Base-by-base conservation (phyloP, 37 sponge, comb jelly and placozoan species). In the Crambe crambe region DNA sequence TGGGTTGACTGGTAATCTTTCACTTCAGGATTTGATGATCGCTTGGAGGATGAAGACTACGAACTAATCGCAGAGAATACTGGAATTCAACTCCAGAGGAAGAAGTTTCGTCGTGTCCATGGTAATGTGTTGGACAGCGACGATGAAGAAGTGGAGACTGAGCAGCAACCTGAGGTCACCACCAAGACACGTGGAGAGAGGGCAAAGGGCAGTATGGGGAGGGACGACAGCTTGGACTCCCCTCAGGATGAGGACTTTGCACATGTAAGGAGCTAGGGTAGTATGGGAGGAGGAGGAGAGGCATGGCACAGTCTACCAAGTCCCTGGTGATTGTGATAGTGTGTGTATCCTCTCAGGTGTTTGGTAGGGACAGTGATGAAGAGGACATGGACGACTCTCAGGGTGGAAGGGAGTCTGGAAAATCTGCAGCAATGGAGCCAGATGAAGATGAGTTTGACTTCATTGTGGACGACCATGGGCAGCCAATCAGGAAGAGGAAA, bases 401-500 rank as follows among this genome's bases (percentile, higher is more conserved):
- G 38, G 63, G 56, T 5, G 51, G 73, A 26, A 44, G 74, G 20
- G 36, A 41, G 3, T n/a, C 57, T 12, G 23, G 23, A 22, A 41
- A 36, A 35, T 23, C 36, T 57, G 34, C 37, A 12, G 38, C 9
- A 21, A 38, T 1, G n/a, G 32, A 75, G 36, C 5, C 54, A 26
- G 35, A 12, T 57, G 60, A 59, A 51, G 42, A 63, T 63, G 84
- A 76, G 22, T 69, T 47, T 76, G 94, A 91, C 72, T 93, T 97
- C 56, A 93, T 97, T 79, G 97, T 97, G 72, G 97, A 87, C 62
- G 97, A 97, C 37, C 63, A 81, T 68, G 94, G 92, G 1, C 80
- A 72, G 29, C 92, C 94, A 0, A 81, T 97, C 22, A 67, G 81
- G 23, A 62, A 74, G 17, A 82, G 51, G 63, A 89, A 89, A 56